phyloP scores from a whole-genome alignment of 2,888 invertebrate species.

The Patella caerulea region DNA sequence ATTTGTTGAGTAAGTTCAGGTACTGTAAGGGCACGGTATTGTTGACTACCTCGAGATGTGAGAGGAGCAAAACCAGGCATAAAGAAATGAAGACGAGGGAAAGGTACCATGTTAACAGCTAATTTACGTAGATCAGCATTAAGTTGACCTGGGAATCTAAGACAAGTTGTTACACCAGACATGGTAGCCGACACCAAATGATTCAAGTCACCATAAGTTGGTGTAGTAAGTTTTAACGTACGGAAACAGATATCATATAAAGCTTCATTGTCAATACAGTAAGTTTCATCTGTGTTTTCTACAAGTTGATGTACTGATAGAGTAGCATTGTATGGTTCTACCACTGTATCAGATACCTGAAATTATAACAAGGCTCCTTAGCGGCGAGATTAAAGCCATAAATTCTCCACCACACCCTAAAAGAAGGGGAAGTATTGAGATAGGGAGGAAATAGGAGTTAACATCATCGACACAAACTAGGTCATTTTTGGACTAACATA shows the following conservation, averaged over 20 bases:
- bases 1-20: slow-evolving; percentile 75
- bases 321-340: slow-evolving; percentile 1
- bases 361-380: background rate
- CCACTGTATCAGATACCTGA: slow-evolving; percentile 6
- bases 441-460: too few species aligned
- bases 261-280: slow-evolving; percentile 9
- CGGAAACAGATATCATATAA: slow-evolving; percentile 1
- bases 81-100: slow-evolving; percentile 4
- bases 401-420: too few species aligned
- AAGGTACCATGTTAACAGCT: slow-evolving; percentile 2
- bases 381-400: too few species aligned
- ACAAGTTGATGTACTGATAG: slow-evolving; percentile 8
- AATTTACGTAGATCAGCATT: background rate
- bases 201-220: background rate
- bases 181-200: slow-evolving; percentile 2
- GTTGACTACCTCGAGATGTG: slow-evolving; percentile 82
- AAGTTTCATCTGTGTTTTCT: slow-evolving; percentile 9
- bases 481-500: too few species aligned
- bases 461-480: too few species aligned
- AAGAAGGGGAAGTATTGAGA: too few species aligned
- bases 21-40: background rate
- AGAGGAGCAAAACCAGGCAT: slow-evolving; percentile 6
- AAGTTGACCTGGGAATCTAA: background rate
- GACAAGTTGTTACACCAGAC: slow-evolving; percentile 5
- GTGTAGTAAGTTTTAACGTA: background rate